Evolutionary conservation across 2,888 invertebrate species (phyloP), one percentile per base, ranked within the genome.

Genomic region (Pseudococcus longispinus): DNA sequence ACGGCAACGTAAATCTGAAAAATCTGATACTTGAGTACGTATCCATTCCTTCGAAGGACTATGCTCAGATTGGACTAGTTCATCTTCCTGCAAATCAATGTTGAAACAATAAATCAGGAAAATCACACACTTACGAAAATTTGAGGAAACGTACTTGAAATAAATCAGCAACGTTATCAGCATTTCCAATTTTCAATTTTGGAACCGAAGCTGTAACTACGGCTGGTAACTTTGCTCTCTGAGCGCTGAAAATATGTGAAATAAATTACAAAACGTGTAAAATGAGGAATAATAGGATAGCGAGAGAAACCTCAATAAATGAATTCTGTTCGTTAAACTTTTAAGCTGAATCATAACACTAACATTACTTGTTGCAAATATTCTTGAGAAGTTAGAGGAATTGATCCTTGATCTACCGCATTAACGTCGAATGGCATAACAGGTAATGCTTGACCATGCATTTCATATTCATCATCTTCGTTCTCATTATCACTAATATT

Each of bases 301-400:
- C 37, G 9, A 37, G 9, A 37, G 37, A 5, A 4, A 37, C 9
- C 37, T 37, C 37, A 37, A 37, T 37, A 8, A 8, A 37, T 37
- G 37, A 37, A 37, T 9, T 5, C 9, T 6, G 37, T 4, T 8
- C 37, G 37, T 37, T 37, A 9, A 37, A 37, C 9, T 37, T 37
- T 8, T 37, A n/a, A 6, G 4, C n/a, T 55, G n/a, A n/a, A n/a
- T 83, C 29, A 6, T 3, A 44, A 26, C 26, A 51, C 85, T 74
- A 44, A 86, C 86, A 86, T 86, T 32, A 86, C 86, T 86, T 86
- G 86, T 77, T 86, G 77, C 23, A 86, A 51, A 55, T 86, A 86
- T 46, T 86, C 86, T 80, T 86, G 86, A 2, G 86, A 86, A 29
- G 77, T 86, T 11, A 86, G 20, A n/a, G 86, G 86, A n/a, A 77